phyloP scores from a whole-genome alignment of 2,797 vertebrate genomes.

The Sebastes jordani region DNA sequence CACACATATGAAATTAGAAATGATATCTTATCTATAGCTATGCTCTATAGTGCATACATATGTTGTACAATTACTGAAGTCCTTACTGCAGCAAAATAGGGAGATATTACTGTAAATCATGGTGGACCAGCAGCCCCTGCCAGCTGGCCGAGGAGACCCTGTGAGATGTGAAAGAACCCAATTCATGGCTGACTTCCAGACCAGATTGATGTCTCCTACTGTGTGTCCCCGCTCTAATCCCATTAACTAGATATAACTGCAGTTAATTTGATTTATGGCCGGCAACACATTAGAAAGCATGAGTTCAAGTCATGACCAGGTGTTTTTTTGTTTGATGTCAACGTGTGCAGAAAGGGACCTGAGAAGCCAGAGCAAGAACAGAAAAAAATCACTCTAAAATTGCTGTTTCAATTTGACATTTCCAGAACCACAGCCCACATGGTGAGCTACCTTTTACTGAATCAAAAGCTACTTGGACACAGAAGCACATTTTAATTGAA shows the following conservation, averaged over 20 bases:
- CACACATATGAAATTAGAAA: background rate
- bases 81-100: slow-evolving; percentile 63
- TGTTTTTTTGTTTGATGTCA: slow-evolving; percentile 54
- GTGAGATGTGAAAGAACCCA: slow-evolving; percentile 63
- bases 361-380: background rate
- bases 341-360: background rate
- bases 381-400: background rate
- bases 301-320: slow-evolving; percentile 66
- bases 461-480: slow-evolving; percentile 1
- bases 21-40: background rate
- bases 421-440: background rate
- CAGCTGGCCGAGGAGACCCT: slow-evolving; percentile 75
- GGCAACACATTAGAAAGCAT: slow-evolving; percentile 64
- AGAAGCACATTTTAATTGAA: slow-evolving; percentile 13
- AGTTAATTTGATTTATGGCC: slow-evolving; percentile 72
- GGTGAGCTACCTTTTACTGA: background rate
- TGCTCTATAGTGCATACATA: slow-evolving; percentile 17
- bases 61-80: slow-evolving; percentile 48
- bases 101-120: slow-evolving; percentile 66
- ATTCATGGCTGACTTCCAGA: slow-evolving; percentile 75
- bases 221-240: slow-evolving; percentile 74
- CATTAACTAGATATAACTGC: slow-evolving; percentile 71
- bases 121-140: slow-evolving; percentile 55
- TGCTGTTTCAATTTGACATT: background rate
- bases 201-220: slow-evolving; percentile 74